A percentile compares a stretch with the other conserved stretches of the same genome.
These are phyloP conservation scores for Drosophila mauritiana DNA, from an alignment of 1,140 invertebrate species.

Conservation along the genomic window DNA sequence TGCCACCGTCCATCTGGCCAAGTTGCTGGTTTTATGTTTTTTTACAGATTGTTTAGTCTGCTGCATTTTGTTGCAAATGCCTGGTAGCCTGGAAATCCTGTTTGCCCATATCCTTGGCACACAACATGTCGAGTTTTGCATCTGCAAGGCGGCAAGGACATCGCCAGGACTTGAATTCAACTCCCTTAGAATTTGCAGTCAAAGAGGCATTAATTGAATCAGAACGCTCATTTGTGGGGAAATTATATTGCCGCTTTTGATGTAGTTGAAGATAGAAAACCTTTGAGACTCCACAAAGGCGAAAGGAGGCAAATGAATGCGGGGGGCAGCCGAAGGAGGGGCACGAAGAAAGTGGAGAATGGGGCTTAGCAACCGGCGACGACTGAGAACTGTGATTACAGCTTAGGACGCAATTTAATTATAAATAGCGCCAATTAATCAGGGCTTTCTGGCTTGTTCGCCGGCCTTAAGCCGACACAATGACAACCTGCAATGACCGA, in stretches of 20 bases:
- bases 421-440: constrained; percentile 70
- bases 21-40: constrained; percentile 7
- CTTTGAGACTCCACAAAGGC: constrained; percentile 34
- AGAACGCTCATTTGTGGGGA: constrained; percentile 37
- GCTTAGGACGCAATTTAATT: constrained; percentile 60
- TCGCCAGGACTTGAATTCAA: constrained; percentile 14
- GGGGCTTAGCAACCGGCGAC: constrained; percentile 26
- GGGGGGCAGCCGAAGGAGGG: background rate
- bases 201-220: constrained; percentile 51
- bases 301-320: background rate
- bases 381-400: constrained; percentile 52
- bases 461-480: constrained; percentile 32
- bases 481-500: constrained; percentile 28
- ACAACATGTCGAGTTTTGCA: constrained; percentile 47
- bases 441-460: constrained; percentile 43
- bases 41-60: constrained; percentile 49
- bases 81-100: constrained; percentile 76
- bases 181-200: constrained; percentile 17
- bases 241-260: constrained; percentile 52
- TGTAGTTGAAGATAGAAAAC: constrained; percentile 19
- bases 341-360: background rate
- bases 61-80: constrained; percentile 64
- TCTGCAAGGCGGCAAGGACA: constrained; percentile 7
- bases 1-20: constrained; percentile 44
- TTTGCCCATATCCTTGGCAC: constrained; percentile 67